These are phyloP conservation scores for Philereme transversata DNA, from an alignment of 2,888 invertebrate genomes.

Conservation along the genomic window DNA sequence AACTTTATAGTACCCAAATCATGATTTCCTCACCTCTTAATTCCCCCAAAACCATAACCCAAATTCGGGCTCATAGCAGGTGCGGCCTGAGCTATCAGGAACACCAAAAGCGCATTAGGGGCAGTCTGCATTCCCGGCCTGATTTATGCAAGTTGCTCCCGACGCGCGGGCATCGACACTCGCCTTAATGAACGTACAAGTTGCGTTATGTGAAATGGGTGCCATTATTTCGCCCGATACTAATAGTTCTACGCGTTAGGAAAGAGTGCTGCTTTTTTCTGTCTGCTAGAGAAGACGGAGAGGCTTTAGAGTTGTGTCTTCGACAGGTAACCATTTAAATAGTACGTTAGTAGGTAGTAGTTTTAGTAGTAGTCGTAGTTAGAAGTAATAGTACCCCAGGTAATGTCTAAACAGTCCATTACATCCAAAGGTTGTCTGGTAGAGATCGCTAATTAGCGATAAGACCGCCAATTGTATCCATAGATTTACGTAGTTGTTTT, in stretches of 20 bases:
- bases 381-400: too few relatives aligned
- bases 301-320: neutral
- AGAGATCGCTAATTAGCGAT: too few relatives aligned
- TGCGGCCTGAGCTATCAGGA: slow-evolving; percentile 65
- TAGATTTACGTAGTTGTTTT: too few relatives aligned
- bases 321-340: neutral
- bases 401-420: too few relatives aligned
- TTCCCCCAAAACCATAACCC: slow-evolving; percentile 12
- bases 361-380: too few relatives aligned
- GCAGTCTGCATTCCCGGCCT: slow-evolving; percentile 73
- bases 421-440: too few relatives aligned
- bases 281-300: neutral
- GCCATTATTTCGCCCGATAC: slow-evolving; percentile 76
- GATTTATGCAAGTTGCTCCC: slow-evolving; percentile 79
- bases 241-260: slow-evolving; percentile 61
- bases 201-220: slow-evolving; percentile 74
- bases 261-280: slow-evolving; percentile 6
- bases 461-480: too few relatives aligned
- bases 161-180: slow-evolving; percentile 72
- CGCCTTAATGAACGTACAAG: slow-evolving; percentile 77
- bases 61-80: slow-evolving; percentile 49
- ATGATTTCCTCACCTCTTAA: neutral
- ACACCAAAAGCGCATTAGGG: slow-evolving; percentile 82
- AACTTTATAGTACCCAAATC: neutral
- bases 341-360: too few relatives aligned